phyloP scores from a whole-genome alignment of 2,113 vertebrate species.

The Limnothrissa miodon region DNA sequence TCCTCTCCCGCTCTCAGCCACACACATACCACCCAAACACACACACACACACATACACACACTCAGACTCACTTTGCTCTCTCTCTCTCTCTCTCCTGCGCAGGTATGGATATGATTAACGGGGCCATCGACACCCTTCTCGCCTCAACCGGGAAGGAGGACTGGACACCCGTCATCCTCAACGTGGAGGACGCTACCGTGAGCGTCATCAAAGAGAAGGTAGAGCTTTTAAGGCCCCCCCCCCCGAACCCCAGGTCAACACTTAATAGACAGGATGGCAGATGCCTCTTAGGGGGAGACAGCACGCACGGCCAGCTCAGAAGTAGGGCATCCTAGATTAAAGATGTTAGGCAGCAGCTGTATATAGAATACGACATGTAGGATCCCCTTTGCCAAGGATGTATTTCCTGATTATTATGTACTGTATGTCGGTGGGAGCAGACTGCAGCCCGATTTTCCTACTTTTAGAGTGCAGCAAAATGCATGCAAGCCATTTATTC shows the following conservation, averaged over 20 bases:
- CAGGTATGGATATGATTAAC: slow-evolving; percentile 97
- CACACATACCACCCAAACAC: no score
- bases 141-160: slow-evolving; percentile 82
- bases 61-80: not conserved
- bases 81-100: slow-evolving; percentile 29
- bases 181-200: slow-evolving; percentile 94
- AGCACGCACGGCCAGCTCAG: not conserved
- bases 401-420: no score
- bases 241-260: not conserved
- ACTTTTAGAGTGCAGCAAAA: no score
- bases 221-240: not conserved
- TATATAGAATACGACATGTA: not conserved
- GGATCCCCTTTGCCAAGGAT: not conserved
- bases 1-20: no score
- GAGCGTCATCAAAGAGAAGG: slow-evolving; percentile 91
- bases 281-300: not conserved
- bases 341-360: not conserved
- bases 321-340: not conserved
- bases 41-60: no score
- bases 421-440: no score
- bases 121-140: slow-evolving; percentile 87
- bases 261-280: not conserved
- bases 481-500: no score
- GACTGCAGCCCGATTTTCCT: no score
- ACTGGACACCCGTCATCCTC: slow-evolving; percentile 90